Percentiles rank a stretch among this genome's conserved stretches.
These are phyloP conservation scores for Chelon labrosus DNA, from an alignment of 2,797 vertebrate genomes.

Conservation along the genomic window DNA sequence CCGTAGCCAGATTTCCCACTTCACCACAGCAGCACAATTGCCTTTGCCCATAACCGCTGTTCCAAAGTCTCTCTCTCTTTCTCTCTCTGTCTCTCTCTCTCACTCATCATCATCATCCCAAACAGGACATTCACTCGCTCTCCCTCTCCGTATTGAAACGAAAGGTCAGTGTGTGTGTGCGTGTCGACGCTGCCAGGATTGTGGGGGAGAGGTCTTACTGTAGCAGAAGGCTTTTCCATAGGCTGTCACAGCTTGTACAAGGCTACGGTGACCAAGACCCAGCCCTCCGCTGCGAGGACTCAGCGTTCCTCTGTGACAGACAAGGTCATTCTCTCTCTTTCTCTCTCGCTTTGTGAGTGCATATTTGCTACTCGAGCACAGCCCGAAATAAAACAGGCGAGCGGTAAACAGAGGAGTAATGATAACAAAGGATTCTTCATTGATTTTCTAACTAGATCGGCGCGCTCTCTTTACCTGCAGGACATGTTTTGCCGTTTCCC, in stretches of 20 bases:
- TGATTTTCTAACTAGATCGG: neutral
- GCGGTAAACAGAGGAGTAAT: neutral
- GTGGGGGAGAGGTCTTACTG: conserved; percentile 61
- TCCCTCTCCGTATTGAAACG: conserved; percentile 46
- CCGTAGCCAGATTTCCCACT: conserved; percentile 36
- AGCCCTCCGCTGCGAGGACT: conserved; percentile 68
- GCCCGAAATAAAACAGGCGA: conserved; percentile 9
- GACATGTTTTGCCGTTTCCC: neutral
- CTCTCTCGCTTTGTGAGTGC: conserved; percentile 12
- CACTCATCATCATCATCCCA: conserved; percentile 23
- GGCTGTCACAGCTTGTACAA: conserved; percentile 79
- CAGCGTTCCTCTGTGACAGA: conserved; percentile 71
- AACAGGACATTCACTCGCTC: conserved; percentile 34
- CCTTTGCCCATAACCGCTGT: conserved; percentile 36
- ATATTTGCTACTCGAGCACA: conserved; percentile 34
- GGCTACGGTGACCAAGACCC: conserved; percentile 86
- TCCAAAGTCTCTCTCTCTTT: conserved; percentile 3
- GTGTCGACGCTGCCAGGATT: conserved; percentile 62
- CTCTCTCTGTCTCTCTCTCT: no score
- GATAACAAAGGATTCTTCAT: neutral
- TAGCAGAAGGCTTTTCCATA: conserved; percentile 64
- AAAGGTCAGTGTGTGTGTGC: conserved; percentile 65
- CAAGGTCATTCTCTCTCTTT: conserved; percentile 66
- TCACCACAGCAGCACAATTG: conserved; percentile 26
- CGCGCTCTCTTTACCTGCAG: neutral